These are phyloP conservation scores for Antechinus flavipes DNA, from an alignment of 2,113 vertebrate genomes.

Conservation along the genomic window DNA sequence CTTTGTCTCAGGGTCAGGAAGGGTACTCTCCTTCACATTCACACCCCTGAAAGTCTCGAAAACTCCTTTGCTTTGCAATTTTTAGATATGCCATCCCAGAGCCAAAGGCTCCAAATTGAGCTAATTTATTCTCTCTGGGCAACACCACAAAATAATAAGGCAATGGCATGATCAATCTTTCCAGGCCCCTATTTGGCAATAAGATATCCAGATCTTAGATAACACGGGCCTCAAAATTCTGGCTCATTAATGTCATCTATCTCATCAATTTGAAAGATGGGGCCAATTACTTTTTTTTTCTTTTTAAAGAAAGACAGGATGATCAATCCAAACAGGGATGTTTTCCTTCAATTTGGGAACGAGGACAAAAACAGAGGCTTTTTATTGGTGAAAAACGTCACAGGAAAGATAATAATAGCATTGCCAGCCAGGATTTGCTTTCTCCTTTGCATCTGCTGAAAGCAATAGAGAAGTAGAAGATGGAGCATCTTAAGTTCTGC, in stretches of 20 bases:
- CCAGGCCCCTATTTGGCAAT: neutral
- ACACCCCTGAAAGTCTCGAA: neutral
- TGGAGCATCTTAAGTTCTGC: neutral
- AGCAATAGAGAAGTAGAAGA: neutral
- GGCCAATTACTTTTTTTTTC: constrained; percentile 8
- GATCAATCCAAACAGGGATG: constrained; percentile 16
- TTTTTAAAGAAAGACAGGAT: neutral
- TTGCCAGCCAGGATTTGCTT: neutral
- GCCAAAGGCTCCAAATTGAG: neutral
- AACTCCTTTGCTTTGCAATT: constrained; percentile 14
- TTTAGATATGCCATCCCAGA: constrained; percentile 21
- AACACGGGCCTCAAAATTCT: neutral
- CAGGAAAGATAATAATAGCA: neutral
- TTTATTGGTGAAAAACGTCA: neutral
- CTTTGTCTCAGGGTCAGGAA: neutral
- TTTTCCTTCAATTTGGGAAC: neutral
- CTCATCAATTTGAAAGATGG: neutral
- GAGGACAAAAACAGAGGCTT: neutral
- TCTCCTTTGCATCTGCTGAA: neutral
- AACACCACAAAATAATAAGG: constrained; percentile 24
- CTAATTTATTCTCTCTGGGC: neutral
- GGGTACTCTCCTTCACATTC: neutral
- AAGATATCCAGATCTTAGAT: neutral
- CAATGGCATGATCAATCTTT: neutral
- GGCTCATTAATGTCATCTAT: neutral